These are phyloP conservation scores for Netelia melanura DNA, from an alignment of 2,888 invertebrate genomes.

Conservation along the genomic window DNA sequence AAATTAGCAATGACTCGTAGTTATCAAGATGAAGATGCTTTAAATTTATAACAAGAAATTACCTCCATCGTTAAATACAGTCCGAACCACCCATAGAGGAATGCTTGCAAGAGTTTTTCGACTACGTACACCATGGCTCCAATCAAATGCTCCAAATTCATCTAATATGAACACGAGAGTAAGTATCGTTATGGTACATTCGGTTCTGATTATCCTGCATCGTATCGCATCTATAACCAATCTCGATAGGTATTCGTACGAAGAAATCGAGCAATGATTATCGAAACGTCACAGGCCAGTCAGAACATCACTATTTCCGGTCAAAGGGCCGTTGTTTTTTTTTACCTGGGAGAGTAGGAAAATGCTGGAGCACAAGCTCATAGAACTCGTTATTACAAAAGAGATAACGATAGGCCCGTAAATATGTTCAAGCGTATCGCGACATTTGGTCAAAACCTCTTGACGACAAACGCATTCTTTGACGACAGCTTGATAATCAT, in stretches of 20 bases:
- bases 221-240: background rate
- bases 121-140: slow-evolving; percentile 37
- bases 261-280: too few species aligned
- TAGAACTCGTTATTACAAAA: slow-evolving; percentile 71
- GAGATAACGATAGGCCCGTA: slow-evolving; percentile 74
- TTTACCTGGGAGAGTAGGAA: slow-evolving; percentile 73
- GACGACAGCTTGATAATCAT: slow-evolving; percentile 60
- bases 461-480: slow-evolving; percentile 68
- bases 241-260: background rate
- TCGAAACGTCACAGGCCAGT: background rate
- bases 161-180: slow-evolving; percentile 7
- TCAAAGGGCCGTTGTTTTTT: too few species aligned
- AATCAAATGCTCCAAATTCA: slow-evolving; percentile 21
- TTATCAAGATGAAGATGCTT: too few species aligned
- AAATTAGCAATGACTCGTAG: too few species aligned
- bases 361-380: slow-evolving; percentile 74
- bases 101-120: slow-evolving; percentile 57
- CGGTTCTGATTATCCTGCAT: background rate
- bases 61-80: slow-evolving; percentile 50
- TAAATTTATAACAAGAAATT: background rate
- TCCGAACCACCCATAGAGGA: slow-evolving; percentile 65
- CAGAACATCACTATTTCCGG: background rate
- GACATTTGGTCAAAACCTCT: slow-evolving; percentile 62
- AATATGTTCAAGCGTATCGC: slow-evolving; percentile 68
- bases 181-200: background rate